These are phyloP conservation scores for Hirundichthys speculiger DNA, from an alignment of 2,113 vertebrate genomes.

Conservation along the genomic window DNA sequence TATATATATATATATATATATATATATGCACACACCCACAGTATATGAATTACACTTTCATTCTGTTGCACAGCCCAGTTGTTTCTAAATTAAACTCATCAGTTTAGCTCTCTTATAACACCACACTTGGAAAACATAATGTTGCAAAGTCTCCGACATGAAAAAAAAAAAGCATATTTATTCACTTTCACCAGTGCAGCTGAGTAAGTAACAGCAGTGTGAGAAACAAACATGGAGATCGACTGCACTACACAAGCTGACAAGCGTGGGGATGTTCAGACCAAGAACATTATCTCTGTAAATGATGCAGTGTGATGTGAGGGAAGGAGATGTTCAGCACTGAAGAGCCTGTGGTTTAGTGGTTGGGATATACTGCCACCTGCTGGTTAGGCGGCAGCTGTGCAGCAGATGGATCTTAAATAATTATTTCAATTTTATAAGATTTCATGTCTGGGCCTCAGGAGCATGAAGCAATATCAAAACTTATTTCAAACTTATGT, in stretches of 20 bases:
- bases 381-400: slow-evolving; percentile 45
- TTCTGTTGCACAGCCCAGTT: not conserved
- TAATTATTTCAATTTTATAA: too few relatives aligned
- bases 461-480: not conserved
- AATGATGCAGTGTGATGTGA: not conserved
- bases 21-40: too few relatives aligned
- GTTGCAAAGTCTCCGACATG: slow-evolving; percentile 15
- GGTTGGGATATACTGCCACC: slow-evolving; percentile 39
- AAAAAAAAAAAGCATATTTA: slow-evolving; percentile 65
- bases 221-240: too few relatives aligned
- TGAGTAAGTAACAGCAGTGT: slow-evolving; percentile 24
- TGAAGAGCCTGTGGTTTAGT: slow-evolving; percentile 5
- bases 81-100: not conserved
- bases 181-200: slow-evolving; percentile 42
- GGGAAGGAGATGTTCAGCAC: not conserved
- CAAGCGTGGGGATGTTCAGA: too few relatives aligned
- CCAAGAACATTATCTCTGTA: too few relatives aligned
- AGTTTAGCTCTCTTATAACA: not conserved
- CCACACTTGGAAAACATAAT: too few relatives aligned
- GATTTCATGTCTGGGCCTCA: too few relatives aligned
- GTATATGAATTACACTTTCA: too few relatives aligned
- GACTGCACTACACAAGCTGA: too few relatives aligned
- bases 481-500: not conserved
- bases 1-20: too few relatives aligned
- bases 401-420: slow-evolving; percentile 30